Evolutionary conservation across 2,797 vertebrate species (phyloP).

Genomic region (Poecilia wingei): DNA sequence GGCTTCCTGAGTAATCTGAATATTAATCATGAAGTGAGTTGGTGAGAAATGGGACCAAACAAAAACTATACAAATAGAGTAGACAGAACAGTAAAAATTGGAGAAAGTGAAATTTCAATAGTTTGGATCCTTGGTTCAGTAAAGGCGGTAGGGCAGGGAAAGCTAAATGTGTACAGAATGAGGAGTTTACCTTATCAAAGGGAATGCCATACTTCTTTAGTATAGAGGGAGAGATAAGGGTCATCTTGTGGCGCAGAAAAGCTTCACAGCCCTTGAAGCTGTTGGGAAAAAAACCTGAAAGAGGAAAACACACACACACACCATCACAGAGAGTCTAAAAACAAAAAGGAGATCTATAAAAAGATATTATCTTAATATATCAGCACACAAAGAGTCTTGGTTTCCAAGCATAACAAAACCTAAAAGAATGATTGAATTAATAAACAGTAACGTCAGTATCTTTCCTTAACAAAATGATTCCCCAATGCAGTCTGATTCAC

Average conservation of each 20-base stretch:
- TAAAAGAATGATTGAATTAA: not conserved
- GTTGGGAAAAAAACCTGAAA: conserved; percentile 93
- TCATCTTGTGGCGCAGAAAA: conserved; percentile 99
- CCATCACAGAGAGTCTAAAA: conserved; percentile 3
- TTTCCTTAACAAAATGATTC: not conserved
- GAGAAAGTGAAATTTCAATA: not conserved
- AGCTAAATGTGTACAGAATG: not conserved
- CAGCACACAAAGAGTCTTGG: not conserved
- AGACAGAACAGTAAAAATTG: not conserved
- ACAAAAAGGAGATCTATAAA: not conserved
- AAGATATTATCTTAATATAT: not conserved
- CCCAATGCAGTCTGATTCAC: not conserved
- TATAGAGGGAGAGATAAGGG: conserved; percentile 94
- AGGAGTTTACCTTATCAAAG: conserved; percentile 90
- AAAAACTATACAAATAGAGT: not conserved
- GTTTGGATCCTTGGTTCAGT: conserved; percentile 8
- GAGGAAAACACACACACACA: conserved; percentile 25
- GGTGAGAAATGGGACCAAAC: not conserved
- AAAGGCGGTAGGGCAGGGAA: conserved; percentile 35
- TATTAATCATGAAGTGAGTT: not conserved
- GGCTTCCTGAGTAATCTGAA: conserved; percentile 93
- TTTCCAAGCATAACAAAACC: not conserved
- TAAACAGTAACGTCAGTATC: not conserved
- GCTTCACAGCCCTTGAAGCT: conserved; percentile 95
- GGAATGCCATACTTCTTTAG: conserved; percentile 97